phyloP scores from a whole-genome alignment of 1,140 invertebrate genomes.

The Drosophila jambulina region DNA sequence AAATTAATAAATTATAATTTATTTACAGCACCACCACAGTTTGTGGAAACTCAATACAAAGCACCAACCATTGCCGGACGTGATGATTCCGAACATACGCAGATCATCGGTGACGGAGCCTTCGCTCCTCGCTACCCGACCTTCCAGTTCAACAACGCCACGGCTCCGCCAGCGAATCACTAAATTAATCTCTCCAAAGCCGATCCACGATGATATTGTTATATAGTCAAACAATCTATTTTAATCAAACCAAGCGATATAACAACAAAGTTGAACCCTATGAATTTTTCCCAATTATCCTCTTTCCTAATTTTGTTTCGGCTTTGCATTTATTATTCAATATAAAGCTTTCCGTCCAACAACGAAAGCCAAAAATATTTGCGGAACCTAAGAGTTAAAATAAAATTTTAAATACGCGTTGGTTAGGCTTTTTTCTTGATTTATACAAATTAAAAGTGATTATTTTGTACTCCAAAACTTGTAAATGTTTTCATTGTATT shows the following conservation, averaged over 20 bases:
- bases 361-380: conserved; percentile 29
- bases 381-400: not conserved
- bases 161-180: conserved; percentile 62
- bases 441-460: not conserved
- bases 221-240: conserved; percentile 2
- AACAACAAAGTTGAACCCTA: conserved; percentile 6
- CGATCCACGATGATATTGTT: conserved; percentile 26
- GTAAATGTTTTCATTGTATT: not conserved
- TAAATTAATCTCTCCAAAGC: conserved; percentile 36
- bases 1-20: not conserved
- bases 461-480: not conserved
- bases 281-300: conserved; percentile 6
- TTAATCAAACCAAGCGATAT: not conserved
- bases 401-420: not conserved
- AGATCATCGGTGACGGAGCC: conserved; percentile 79
- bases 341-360: conserved; percentile 52
- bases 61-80: conserved; percentile 85
- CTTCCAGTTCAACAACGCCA: conserved; percentile 85
- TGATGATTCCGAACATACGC: conserved; percentile 86
- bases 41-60: conserved; percentile 85
- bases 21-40: conserved; percentile 86
- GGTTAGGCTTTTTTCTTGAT: not conserved
- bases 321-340: conserved; percentile 49
- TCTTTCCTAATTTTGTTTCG: conserved; percentile 18
- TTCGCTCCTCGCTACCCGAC: conserved; percentile 87